These are phyloP conservation scores for Drymodes brunneopygia DNA, from an alignment of 2,113 vertebrate genomes.

Conservation along the genomic window DNA sequence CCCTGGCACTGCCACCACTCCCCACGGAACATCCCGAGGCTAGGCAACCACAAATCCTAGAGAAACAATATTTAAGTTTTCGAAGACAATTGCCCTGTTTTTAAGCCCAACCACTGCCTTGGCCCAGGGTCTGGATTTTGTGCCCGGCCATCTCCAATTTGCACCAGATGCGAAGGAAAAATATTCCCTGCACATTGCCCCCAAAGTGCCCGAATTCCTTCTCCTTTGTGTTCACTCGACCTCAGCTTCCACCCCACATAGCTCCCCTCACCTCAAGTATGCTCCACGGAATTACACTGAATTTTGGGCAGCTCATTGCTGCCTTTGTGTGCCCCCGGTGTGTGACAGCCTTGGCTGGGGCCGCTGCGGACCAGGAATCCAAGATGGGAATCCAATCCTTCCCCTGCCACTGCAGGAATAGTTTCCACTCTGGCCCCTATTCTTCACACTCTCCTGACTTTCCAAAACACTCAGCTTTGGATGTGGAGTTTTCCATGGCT, in stretches of 20 bases:
- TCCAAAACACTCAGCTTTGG: conserved; percentile 54
- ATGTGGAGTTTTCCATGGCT: conserved; percentile 19
- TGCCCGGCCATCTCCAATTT: conserved; percentile 35
- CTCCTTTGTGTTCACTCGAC: conserved; percentile 52
- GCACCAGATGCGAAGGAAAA: conserved; percentile 34
- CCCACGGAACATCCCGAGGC: neutral
- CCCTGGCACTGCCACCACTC: neutral
- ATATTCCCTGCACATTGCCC: conserved; percentile 25
- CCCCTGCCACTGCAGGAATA: neutral
- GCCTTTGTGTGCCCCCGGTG: conserved; percentile 37
- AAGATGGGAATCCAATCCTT: conserved; percentile 16
- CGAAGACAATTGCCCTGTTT: conserved; percentile 54
- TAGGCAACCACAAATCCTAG: conserved; percentile 43
- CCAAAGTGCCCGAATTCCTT: conserved; percentile 42
- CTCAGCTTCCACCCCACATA: conserved; percentile 43
- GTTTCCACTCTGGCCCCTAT: conserved; percentile 16
- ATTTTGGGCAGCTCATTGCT: conserved; percentile 33
- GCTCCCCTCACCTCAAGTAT: conserved; percentile 63
- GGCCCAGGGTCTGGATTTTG: neutral
- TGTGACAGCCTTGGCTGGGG: neutral
- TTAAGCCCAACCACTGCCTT: conserved; percentile 27
- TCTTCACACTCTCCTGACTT: conserved; percentile 50
- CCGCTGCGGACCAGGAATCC: neutral
- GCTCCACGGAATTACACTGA: conserved; percentile 12
- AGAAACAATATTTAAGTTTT: conserved; percentile 58